Percentiles rank a stretch among this genome's conserved stretches.
phyloP scores from a whole-genome alignment of 2,797 vertebrate species.

The Schizopygopsis pylzovi region DNA sequence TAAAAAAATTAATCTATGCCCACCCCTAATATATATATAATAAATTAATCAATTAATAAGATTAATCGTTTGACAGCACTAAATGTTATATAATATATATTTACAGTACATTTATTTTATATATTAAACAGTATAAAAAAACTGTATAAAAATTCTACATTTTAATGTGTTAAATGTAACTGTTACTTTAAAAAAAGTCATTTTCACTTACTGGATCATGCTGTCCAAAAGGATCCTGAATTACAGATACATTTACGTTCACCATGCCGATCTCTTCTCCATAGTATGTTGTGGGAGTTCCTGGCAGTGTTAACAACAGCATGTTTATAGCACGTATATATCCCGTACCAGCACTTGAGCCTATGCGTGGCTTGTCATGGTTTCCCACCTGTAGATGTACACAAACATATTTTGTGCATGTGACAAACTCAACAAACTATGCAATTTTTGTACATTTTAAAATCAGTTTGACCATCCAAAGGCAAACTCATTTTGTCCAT shows the following conservation, averaged over 20 bases:
- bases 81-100: too few relatives aligned
- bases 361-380: conserved; percentile 84
- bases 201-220: conserved; percentile 70
- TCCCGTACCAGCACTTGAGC: conserved; percentile 80
- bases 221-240: conserved; percentile 74
- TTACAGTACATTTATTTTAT: neutral
- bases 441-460: neutral
- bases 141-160: neutral
- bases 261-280: conserved; percentile 98
- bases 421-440: neutral
- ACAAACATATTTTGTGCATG: neutral
- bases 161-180: neutral
- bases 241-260: conserved; percentile 77
- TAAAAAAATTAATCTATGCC: too few relatives aligned
- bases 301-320: conserved; percentile 93
- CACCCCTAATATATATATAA: too few relatives aligned
- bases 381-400: conserved; percentile 82
- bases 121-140: neutral
- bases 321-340: conserved; percentile 88
- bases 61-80: too few relatives aligned
- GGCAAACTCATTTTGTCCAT: neutral
- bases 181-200: neutral
- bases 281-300: conserved; percentile 94
- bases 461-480: neutral
- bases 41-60: too few relatives aligned